Evolutionary conservation across 1,140 invertebrate genomes (phyloP).

Genomic region (Teleopsis dalmanni): DNA sequence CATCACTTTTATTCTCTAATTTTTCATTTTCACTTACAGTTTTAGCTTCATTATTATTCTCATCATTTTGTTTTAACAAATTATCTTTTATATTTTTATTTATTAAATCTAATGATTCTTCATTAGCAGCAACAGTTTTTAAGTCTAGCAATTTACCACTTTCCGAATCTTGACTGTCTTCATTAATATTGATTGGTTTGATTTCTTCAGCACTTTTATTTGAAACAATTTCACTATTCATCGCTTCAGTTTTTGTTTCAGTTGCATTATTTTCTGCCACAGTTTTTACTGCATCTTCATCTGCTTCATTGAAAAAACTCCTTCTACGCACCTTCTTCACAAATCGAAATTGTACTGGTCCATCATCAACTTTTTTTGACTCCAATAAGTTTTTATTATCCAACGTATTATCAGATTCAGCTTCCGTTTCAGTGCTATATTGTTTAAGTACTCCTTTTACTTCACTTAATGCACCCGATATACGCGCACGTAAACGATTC

Average conservation of each 20-base stretch:
- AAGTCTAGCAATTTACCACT: neutral
- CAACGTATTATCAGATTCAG: neutral
- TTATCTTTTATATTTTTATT: too few species aligned
- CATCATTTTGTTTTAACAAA: too few species aligned
- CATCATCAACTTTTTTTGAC: neutral
- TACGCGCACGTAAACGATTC: constrained; percentile 35
- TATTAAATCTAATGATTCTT: too few species aligned
- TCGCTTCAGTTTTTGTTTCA: neutral
- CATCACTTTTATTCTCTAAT: too few species aligned
- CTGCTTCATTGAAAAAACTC: constrained; percentile 33
- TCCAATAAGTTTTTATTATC: constrained; percentile 9
- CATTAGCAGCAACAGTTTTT: too few species aligned
- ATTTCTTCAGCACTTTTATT: neutral
- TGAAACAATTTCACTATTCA: neutral
- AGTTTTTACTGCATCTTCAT: constrained; percentile 16
- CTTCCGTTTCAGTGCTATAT: constrained; percentile 33
- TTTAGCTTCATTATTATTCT: too few species aligned
- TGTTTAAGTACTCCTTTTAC: constrained; percentile 37
- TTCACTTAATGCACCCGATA: constrained; percentile 32
- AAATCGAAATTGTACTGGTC: constrained; percentile 33
- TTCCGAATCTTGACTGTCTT: neutral
- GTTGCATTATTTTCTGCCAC: neutral
- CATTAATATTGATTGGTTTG: too few species aligned
- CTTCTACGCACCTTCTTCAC: constrained; percentile 29
- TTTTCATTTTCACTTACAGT: too few species aligned